Base-by-base conservation (phyloP, 2,888 invertebrate species). In the Platycnemis pennipes region DNA sequence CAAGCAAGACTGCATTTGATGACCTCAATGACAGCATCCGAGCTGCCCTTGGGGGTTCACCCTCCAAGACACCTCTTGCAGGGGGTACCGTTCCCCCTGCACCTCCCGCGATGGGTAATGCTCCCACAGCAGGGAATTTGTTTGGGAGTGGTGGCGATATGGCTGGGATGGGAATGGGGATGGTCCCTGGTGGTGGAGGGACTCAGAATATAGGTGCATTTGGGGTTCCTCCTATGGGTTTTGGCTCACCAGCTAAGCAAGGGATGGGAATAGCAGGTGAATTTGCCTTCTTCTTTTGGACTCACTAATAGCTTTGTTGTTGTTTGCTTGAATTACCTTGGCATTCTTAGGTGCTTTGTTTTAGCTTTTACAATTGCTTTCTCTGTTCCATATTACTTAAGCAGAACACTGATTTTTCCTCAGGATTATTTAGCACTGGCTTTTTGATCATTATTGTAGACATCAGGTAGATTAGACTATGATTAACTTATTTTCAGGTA, bases 1-100 rank as follows among this genome's bases (percentile, higher is more conserved):
- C 96, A 95, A 97, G 97, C 94, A 98, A 97, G 95, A 97, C 97
- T 95, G 98, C 98, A 63, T 97, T 98, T 96, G 98, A 98, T 96
- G 98, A 98, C 95, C 97, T 98, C 95, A 98, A 98, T 96, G 97
- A 98, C 96, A 97, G 97, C 94, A 98, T 98, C 96, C 97, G 97
- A 94, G 97, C 97, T 97, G 97, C 97, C 94, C 97, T 98, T 95
- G 98, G 98, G 94, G 97, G 97, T 94, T 97, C 97, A 94, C 97
- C 97, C 94, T 96, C 95, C 95, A 96, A 94, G 95, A 94, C 88
- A 94, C 94, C 94, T 85, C 85, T 94, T n/a, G 94, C 94, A 53
- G 94, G 94, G 87, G 88, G 49, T 44, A n/a, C 94, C 88, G 94
- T 91, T 69, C 89, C 95, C 69, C 95, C 95, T 86, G 45, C 89